Evolutionary conservation across 2,888 invertebrate species (phyloP), one percentile per base, ranked within the genome.

Genomic region (Cactoblastis cactorum): DNA sequence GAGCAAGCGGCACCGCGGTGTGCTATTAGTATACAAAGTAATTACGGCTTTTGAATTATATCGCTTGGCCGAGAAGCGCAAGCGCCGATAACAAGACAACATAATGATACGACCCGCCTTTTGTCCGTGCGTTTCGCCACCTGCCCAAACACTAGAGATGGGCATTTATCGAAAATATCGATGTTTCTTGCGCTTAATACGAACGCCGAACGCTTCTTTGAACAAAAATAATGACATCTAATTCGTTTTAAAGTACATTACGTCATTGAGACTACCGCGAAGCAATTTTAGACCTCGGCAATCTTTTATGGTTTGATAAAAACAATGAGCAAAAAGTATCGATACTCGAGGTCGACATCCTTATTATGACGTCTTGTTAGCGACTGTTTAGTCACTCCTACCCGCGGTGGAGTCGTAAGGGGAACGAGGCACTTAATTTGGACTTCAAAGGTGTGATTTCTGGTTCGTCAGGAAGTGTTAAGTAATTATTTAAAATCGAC

Each of bases 81-180:
- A 71, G 80, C 77, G 84, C 70, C 74, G 76, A 80, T 86, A 88
- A 88, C 88, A 85, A 88, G 89, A 88, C 89, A 88, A 80, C 79
- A 83, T 88, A 89, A 88, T 88, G 85, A 88, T 85, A 83, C 75
- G 73, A 75, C 69, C 74, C 74, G 77, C 72, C 82, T 80, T 83
- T 86, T 86, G 85, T 85, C 82, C 79, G 85, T 76, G 70, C 73
- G 81, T 85, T 88, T 88, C 85, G 85, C 89, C 89, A 89, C 89
- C 88, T 88, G 88, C 89, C 87, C 83, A 87, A 87, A 87, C 83
- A 80, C 54, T 59, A 49, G 50, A 56, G 80, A 65, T 69, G 76
- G 57, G 59, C 58, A 56, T 43, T 53, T 69, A 66, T 74, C 71
- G 76, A 73, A 68, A 56, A 54, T 28, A 49, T 54, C 54, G 45